Conservation (phyloP, 2,888 invertebrate species). For the Pecten maximus region DNA sequence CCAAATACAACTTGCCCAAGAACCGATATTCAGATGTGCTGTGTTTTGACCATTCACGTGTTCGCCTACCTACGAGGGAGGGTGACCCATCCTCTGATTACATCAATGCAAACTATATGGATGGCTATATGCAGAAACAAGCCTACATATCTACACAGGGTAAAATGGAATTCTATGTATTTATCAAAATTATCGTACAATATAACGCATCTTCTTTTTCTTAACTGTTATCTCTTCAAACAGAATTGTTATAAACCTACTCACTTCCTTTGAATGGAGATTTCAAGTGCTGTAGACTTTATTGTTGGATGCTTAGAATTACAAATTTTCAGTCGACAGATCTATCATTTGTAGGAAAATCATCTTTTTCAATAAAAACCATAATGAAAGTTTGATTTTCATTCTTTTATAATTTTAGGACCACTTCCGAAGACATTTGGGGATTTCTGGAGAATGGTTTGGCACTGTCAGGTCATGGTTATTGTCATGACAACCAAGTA, state of each 20-base stretch:
- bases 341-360: no score
- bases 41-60: conserved; percentile 97
- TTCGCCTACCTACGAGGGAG: conserved; percentile 87
- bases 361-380: no score
- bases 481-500: conserved; percentile 94
- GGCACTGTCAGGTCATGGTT: conserved; percentile 95
- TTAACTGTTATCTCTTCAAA: no score
- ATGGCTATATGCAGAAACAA: conserved; percentile 98
- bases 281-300: no score
- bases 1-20: conserved; percentile 81
- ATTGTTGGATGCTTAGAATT: no score
- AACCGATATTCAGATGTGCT: conserved; percentile 95
- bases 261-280: no score
- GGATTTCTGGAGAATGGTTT: conserved; percentile 99
- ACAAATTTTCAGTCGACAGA: no score
- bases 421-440: conserved; percentile 96
- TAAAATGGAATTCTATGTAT: conserved; percentile 78
- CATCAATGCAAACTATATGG: conserved; percentile 98
- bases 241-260: no score
- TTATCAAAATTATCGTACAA: not conserved
- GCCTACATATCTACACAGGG: conserved; percentile 99
- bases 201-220: no score
- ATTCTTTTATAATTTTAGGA: conserved; percentile 83
- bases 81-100: conserved; percentile 87
- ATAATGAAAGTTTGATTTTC: not conserved